phyloP scores from a whole-genome alignment of 2,797 vertebrate species.

The Eospalax fontanierii region DNA sequence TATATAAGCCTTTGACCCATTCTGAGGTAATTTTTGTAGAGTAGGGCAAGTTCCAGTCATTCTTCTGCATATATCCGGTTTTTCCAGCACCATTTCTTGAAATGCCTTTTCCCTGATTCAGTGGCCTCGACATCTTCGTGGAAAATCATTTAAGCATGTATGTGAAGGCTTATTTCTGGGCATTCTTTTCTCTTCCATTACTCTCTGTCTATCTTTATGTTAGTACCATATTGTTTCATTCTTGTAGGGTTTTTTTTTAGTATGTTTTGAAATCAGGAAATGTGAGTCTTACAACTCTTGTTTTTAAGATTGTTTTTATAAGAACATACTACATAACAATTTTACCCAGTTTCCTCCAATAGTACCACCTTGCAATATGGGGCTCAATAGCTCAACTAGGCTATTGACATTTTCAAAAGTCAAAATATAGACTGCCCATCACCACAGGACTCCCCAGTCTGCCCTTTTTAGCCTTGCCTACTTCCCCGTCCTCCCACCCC shows the following conservation, averaged over 20 bases:
- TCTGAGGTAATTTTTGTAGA: constrained; percentile 38
- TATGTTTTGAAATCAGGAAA: constrained; percentile 50
- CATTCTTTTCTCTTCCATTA: neutral
- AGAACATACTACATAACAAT: neutral
- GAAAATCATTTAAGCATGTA: neutral
- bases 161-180: neutral
- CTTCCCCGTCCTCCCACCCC: neutral
- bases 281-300: neutral
- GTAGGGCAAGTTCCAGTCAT: neutral
- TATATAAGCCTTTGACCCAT: neutral
- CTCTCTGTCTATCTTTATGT: neutral
- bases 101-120: neutral
- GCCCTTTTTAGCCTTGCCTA: neutral
- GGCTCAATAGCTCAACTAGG: neutral
- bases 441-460: accelerated
- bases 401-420: neutral
- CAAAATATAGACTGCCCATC: neutral
- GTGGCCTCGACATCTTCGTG: neutral
- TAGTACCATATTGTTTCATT: neutral
- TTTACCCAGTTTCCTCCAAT: neutral
- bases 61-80: neutral
- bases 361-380: neutral
- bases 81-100: neutral
- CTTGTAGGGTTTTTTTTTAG: neutral
- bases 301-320: constrained; percentile 13